Conservation (phyloP, 2,888 invertebrate species). For the Tachina grossa region DNA sequence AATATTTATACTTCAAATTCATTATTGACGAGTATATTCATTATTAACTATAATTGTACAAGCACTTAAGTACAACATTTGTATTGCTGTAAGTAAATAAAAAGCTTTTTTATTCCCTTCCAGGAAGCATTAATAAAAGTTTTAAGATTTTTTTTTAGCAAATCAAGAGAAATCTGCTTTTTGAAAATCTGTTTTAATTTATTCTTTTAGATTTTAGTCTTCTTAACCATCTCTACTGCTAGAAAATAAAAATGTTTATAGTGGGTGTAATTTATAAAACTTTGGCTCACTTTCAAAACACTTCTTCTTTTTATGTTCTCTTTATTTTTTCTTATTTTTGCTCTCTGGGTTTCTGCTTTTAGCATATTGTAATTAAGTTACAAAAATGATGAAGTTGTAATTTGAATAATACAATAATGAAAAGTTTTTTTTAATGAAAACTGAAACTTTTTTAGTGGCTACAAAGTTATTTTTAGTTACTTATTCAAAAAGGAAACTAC, state of each 20-base stretch:
- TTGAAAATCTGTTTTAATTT: no score
- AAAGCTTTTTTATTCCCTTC: no score
- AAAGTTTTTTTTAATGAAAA: conserved; percentile 30
- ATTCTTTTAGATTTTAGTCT: no score
- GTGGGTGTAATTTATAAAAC: not conserved
- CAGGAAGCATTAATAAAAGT: no score
- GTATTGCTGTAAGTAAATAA: no score
- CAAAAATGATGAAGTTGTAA: conserved; percentile 31
- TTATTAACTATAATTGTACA: no score
- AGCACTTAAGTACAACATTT: no score
- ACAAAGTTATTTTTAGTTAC: conserved; percentile 25
- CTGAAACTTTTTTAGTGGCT: conserved; percentile 31
- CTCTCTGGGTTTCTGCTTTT: not conserved
- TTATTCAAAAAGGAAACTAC: not conserved
- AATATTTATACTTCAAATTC: no score
- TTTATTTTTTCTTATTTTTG: not conserved
- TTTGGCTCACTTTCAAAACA: conserved; percentile 2
- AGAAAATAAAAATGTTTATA: not conserved
- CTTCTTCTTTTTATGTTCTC: not conserved
- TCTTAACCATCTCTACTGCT: no score
- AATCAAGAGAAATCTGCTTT: no score
- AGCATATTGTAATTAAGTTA: conserved; percentile 50
- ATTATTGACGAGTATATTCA: no score
- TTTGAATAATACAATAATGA: conserved; percentile 26
- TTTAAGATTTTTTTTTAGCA: no score